Conservation (phyloP, 1,140 invertebrate genomes). For the Telenomus remus region DNA sequence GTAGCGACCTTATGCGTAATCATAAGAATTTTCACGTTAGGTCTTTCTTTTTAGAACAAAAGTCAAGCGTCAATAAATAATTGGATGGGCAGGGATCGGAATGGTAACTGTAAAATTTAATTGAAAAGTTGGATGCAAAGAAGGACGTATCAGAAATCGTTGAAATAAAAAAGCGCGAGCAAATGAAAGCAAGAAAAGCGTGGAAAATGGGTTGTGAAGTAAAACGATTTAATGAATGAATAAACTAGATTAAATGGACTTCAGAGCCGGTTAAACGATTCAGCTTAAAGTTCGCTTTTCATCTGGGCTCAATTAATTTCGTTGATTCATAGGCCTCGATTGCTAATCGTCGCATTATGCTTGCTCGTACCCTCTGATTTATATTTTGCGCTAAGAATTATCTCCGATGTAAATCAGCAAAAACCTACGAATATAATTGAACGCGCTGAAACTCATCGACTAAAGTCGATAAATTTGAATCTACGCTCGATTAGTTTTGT, state of each 20-base stretch:
- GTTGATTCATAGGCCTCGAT: constrained; percentile 1
- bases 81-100: not conserved
- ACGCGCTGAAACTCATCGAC: not conserved
- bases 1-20: not conserved
- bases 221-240: constrained; percentile 2
- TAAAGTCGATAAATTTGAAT: not conserved
- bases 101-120: no score
- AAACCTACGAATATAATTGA: constrained; percentile 2
- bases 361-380: not conserved
- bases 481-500: not conserved
- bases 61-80: not conserved
- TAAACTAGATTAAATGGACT: not conserved
- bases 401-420: not conserved
- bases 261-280: not conserved
- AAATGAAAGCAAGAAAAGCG: constrained; percentile 1
- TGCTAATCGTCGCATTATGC: not conserved
- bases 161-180: not conserved
- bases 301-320: not conserved
- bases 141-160: not conserved
- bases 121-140: no score
- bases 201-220: not conserved
- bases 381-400: not conserved
- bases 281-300: not conserved
- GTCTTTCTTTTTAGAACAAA: not conserved
- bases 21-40: not conserved